These are phyloP conservation scores for Ammospiza caudacuta DNA, from an alignment of 2,113 vertebrate species.

Conservation along the genomic window DNA sequence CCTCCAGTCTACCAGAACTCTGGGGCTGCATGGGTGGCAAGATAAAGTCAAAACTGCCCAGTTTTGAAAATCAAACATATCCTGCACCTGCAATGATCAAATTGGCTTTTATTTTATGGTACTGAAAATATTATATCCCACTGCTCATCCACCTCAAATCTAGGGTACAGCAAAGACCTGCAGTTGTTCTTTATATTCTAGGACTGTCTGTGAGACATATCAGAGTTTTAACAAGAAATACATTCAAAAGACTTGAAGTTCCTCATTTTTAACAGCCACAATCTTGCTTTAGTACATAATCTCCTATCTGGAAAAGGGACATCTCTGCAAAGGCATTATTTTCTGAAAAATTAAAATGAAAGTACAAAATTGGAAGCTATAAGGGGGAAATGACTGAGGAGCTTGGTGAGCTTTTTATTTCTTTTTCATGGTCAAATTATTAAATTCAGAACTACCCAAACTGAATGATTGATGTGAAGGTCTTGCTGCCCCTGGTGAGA, in stretches of 20 bases:
- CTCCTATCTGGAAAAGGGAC: not conserved
- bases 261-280: not conserved
- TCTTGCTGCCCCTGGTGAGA: not conserved
- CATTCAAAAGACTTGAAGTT: not conserved
- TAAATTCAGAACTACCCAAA: not conserved
- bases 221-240: not conserved
- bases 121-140: not conserved
- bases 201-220: not conserved
- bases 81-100: not conserved
- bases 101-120: not conserved
- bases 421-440: not conserved
- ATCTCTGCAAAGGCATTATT: not conserved
- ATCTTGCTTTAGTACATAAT: not conserved
- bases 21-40: not conserved
- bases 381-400: not conserved
- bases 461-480: not conserved
- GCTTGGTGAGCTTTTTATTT: accelerated
- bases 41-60: not conserved
- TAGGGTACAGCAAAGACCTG: not conserved
- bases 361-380: not conserved
- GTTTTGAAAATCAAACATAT: not conserved
- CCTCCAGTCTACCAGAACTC: not conserved
- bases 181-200: not conserved
- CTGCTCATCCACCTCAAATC: not conserved
- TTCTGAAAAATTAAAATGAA: not conserved